A percentile compares a stretch with the other conserved stretches of the same genome.
Conservation (phyloP, 64 coral and sea anemone species). For the Stichodactyla helianthus region DNA sequence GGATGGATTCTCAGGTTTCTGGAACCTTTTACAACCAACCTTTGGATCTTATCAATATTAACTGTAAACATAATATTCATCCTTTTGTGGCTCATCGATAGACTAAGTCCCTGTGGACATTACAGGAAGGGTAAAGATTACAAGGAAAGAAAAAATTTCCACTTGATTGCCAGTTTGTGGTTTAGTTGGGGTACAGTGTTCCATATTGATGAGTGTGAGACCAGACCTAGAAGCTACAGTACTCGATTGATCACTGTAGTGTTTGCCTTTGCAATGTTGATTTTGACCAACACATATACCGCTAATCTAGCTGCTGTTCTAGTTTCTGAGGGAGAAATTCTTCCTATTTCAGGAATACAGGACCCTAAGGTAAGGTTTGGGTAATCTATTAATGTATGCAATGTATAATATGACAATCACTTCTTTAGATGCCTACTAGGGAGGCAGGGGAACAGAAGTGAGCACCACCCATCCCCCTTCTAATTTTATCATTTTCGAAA, state of each 20-base stretch:
- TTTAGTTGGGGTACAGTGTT: constrained; percentile 61
- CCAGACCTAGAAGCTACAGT: constrained; percentile 39
- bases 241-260: constrained; percentile 27
- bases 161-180: constrained; percentile 39
- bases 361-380: constrained; percentile 36
- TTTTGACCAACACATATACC: constrained; percentile 43
- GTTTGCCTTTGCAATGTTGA: constrained; percentile 54
- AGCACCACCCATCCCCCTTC: too few relatives aligned
- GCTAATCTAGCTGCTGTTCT: constrained; percentile 54
- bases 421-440: too few relatives aligned
- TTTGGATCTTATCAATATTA: constrained; percentile 30
- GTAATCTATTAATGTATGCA: too few relatives aligned
- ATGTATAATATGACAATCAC: too few relatives aligned
- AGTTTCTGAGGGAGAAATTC: constrained; percentile 33
- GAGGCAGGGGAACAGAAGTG: too few relatives aligned
- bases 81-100: constrained; percentile 42
- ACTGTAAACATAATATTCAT: constrained; percentile 33
- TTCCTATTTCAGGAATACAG: constrained; percentile 26
- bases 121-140: background rate
- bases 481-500: too few relatives aligned
- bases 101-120: constrained; percentile 43
- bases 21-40: constrained; percentile 27
- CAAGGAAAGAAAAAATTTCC: constrained; percentile 20
- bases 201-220: constrained; percentile 37
- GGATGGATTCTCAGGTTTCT: constrained; percentile 38